Evolutionary conservation across 1,140 invertebrate genomes (phyloP).

Genomic region (Cydia strobilella): DNA sequence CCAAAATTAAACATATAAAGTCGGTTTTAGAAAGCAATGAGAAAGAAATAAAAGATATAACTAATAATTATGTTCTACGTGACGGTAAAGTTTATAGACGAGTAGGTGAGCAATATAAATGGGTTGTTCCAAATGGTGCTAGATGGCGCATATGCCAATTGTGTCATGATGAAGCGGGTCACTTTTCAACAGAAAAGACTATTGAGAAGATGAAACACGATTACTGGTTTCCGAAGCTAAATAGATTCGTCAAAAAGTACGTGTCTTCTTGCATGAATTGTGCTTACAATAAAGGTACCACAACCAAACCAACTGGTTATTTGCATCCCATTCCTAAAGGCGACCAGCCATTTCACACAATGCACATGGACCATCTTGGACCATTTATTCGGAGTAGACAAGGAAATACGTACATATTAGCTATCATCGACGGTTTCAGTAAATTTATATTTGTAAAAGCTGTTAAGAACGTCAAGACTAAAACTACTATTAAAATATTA

Average conservation of each 20-base stretch:
- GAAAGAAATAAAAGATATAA: slow-evolving; percentile 29
- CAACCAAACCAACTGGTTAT: slow-evolving; percentile 28
- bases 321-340: slow-evolving; percentile 34
- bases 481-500: slow-evolving; percentile 31
- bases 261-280: slow-evolving; percentile 35
- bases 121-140: not conserved
- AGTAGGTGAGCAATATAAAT: slow-evolving; percentile 12
- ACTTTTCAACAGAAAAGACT: slow-evolving; percentile 32
- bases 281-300: slow-evolving; percentile 33
- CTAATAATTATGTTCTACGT: slow-evolving; percentile 9
- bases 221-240: slow-evolving; percentile 39
- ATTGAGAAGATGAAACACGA: slow-evolving; percentile 31
- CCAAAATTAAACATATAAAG: slow-evolving; percentile 1
- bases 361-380: slow-evolving; percentile 35
- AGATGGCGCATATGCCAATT: not conserved
- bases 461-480: slow-evolving; percentile 23
- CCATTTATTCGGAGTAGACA: slow-evolving; percentile 42
- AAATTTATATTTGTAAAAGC: slow-evolving; percentile 35
- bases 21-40: not conserved
- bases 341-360: slow-evolving; percentile 10
- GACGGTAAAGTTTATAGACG: slow-evolving; percentile 27
- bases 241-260: slow-evolving; percentile 34
- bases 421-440: slow-evolving; percentile 55
- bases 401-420: slow-evolving; percentile 54
- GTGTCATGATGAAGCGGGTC: slow-evolving; percentile 32